These are phyloP conservation scores for Drosophila takahashii DNA, from an alignment of 1,140 invertebrate genomes.

Conservation along the genomic window DNA sequence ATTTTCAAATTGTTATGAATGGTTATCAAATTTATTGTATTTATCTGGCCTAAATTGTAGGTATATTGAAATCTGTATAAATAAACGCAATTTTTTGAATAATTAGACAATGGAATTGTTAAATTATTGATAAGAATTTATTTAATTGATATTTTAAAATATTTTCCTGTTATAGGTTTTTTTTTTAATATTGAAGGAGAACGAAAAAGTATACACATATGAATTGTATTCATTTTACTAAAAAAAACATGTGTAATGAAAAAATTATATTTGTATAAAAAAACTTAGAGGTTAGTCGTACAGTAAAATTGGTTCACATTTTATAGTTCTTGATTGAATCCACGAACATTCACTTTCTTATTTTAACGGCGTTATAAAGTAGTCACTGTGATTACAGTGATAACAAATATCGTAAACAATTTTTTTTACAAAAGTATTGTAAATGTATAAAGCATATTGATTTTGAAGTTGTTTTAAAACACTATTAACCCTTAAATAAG, in stretches of 20 bases:
- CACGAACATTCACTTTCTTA: background rate
- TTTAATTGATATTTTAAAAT: background rate
- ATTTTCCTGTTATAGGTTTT: background rate
- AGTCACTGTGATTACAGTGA: no score
- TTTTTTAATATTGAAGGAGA: background rate
- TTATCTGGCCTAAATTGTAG: background rate
- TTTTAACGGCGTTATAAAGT: background rate
- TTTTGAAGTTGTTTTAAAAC: background rate
- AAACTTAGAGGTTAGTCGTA: background rate
- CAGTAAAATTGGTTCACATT: background rate
- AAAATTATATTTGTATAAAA: background rate
- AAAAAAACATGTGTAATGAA: background rate
- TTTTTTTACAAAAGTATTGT: no score
- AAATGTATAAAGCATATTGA: no score
- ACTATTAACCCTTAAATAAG: background rate
- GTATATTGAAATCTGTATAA: background rate
- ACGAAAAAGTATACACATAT: background rate
- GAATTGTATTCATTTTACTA: background rate
- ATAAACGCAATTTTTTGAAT: background rate
- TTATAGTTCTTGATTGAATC: background rate
- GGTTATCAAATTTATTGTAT: background rate
- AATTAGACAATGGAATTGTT: constrained; percentile 1
- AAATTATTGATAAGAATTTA: constrained; percentile 1
- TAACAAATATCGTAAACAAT: no score
- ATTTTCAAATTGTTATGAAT: constrained; percentile 13